Evolutionary conservation across 2,888 invertebrate genomes (phyloP).

Genomic region (Nesidiocoris tenuis): DNA sequence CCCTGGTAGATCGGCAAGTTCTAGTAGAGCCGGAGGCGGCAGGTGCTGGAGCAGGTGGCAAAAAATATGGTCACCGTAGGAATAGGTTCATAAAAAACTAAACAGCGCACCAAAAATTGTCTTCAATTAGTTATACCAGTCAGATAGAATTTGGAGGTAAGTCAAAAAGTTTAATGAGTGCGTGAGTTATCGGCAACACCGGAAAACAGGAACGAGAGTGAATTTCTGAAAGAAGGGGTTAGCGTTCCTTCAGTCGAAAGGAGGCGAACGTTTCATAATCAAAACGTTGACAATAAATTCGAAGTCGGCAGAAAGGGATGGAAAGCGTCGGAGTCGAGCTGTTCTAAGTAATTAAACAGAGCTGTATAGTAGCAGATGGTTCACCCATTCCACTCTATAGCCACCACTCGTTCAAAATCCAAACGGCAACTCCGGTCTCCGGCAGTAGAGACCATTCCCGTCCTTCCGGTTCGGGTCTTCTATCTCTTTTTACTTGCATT

Average conservation of each 20-base stretch:
- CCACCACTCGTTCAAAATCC: neutral
- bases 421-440: neutral
- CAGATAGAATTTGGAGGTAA: no score
- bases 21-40: no score
- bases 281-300: slow-evolving; percentile 27
- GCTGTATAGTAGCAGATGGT: slow-evolving; percentile 12
- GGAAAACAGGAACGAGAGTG: slow-evolving; percentile 4
- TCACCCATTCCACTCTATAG: slow-evolving; percentile 5
- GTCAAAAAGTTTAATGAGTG: no score
- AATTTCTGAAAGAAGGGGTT: slow-evolving; percentile 9
- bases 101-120: no score
- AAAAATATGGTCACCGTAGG: no score
- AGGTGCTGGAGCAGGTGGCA: no score
- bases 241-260: neutral
- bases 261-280: neutral
- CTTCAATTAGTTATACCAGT: no score
- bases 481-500: no score
- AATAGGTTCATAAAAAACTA: no score
- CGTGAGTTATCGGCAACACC: slow-evolving; percentile 9
- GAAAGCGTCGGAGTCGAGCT: slow-evolving; percentile 1
- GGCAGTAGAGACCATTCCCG: no score
- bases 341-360: slow-evolving; percentile 22
- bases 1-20: no score
- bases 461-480: no score
- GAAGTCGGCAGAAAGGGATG: slow-evolving; percentile 2